Percentiles rank a stretch among this genome's conserved stretches.
Evolutionary conservation across 2,888 invertebrate genomes (phyloP).

Genomic region (Yponomeuta cagnagella): DNA sequence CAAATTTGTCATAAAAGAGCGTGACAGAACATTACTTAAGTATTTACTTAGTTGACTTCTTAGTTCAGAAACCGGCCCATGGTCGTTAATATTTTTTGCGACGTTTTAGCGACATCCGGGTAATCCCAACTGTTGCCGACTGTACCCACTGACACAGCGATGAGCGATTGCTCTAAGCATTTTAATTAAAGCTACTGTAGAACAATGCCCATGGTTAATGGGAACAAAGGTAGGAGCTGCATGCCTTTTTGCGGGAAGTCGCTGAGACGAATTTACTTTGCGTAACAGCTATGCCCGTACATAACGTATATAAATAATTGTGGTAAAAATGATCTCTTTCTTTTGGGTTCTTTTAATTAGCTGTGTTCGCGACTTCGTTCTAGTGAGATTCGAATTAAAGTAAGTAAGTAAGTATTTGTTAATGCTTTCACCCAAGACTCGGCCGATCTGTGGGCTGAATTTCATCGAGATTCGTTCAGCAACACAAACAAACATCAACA

Average conservation of each 20-base stretch:
- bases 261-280: neutral
- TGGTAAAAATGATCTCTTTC: no score
- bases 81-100: neutral
- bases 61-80: neutral
- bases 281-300: neutral
- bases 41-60: no score
- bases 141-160: neutral
- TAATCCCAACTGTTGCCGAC: neutral
- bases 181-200: conserved; percentile 5
- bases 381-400: no score
- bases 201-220: conserved; percentile 8
- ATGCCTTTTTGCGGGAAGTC: neutral
- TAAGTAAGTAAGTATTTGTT: no score
- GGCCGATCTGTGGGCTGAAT: no score
- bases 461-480: no score
- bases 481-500: no score
- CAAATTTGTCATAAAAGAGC: no score
- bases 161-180: conserved; percentile 10
- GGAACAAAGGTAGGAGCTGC: neutral
- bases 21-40: no score
- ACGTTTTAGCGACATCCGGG: neutral
- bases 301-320: neutral
- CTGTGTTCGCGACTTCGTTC: no score
- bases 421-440: no score
- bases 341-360: no score